phyloP scores from a whole-genome alignment of 2,113 vertebrate genomes.

The Sturnus vulgaris region DNA sequence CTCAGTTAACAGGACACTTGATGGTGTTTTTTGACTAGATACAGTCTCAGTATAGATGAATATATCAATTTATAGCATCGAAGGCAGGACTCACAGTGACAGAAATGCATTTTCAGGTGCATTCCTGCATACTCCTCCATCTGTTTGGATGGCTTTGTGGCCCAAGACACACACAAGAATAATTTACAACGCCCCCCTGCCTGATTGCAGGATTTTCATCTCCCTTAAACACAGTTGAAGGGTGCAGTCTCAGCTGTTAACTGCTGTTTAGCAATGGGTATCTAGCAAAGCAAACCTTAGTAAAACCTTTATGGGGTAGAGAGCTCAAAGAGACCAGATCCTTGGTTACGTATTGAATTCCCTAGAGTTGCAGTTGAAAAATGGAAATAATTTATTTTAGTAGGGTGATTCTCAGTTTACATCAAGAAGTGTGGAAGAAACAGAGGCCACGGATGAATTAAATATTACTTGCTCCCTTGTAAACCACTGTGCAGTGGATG shows the following conservation, averaged over 20 bases:
- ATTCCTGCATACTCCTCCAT: not conserved
- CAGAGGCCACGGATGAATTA: not conserved
- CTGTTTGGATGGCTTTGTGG: not conserved
- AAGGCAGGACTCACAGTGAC: not conserved
- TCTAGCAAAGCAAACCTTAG: not conserved
- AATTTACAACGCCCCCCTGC: not conserved
- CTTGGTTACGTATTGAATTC: not conserved
- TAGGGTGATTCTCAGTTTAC: not conserved
- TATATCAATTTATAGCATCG: accelerated
- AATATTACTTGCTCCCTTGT: not conserved
- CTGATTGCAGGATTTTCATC: not conserved
- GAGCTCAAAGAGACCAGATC: not conserved
- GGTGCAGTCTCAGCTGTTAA: not conserved
- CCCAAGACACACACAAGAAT: accelerated
- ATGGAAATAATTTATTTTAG: not conserved
- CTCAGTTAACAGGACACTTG: not conserved
- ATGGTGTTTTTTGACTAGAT: not conserved
- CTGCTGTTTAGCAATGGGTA: not conserved
- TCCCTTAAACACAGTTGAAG: not conserved
- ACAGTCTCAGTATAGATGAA: not conserved
- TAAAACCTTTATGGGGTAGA: not conserved
- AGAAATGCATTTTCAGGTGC: not conserved
- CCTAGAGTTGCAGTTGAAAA: not conserved
- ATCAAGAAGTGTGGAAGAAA: not conserved
- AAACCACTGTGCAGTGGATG: not conserved